Evolutionary conservation across 2,888 invertebrate species (phyloP).

Genomic region (Eupithecia subfuscata): DNA sequence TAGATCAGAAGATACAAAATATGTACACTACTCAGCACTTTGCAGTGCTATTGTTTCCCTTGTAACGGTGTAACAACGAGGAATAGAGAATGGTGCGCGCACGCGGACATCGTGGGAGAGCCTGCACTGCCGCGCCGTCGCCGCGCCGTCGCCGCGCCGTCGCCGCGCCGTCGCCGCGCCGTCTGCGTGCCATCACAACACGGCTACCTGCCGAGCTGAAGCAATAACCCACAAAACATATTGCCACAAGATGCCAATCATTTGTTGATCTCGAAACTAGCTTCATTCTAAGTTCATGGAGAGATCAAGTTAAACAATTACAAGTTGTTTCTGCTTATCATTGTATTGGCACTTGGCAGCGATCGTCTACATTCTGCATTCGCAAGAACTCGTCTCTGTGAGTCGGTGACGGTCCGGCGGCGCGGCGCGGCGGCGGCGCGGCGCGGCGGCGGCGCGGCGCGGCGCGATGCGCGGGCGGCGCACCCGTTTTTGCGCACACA

Average conservation of each 20-base stretch:
- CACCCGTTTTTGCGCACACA: constrained; percentile 26
- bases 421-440: neutral
- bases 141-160: neutral
- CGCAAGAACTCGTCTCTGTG: neutral
- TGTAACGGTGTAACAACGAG: no score
- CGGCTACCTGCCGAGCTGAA: no score
- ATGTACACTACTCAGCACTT: no score
- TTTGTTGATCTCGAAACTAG: neutral
- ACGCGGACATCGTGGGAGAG: no score
- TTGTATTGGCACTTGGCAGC: neutral
- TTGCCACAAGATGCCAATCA: neutral
- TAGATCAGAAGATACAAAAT: no score
- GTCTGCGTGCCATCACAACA: no score
- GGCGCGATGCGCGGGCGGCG: neutral
- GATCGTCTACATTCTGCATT: neutral
- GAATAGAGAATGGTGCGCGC: no score
- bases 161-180: neutral
- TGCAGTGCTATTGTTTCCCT: no score
- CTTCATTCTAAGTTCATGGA: neutral
- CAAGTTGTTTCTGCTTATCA: neutral
- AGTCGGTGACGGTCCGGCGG: neutral
- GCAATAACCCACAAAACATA: no score
- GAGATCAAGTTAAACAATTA: constrained; percentile 18
- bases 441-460: neutral
- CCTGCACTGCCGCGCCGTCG: no score